A percentile compares a stretch with the other conserved stretches of the same genome.
Conservation (phyloP, 2,888 invertebrate genomes). For the Ornithoptera alexandrae region DNA sequence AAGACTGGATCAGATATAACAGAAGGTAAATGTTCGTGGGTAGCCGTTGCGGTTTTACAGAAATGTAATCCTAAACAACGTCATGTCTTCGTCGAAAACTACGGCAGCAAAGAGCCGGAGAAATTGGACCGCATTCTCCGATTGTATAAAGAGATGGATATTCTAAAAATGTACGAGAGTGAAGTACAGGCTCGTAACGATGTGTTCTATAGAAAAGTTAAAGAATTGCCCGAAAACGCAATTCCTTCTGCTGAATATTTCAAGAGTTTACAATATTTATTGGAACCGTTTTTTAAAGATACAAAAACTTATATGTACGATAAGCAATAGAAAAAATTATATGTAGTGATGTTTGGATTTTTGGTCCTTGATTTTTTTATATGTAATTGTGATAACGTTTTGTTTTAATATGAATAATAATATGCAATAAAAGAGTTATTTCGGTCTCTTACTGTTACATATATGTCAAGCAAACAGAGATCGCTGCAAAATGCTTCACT, state of each 20-base stretch:
- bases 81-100: slow-evolving; percentile 78
- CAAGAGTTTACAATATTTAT: slow-evolving; percentile 2
- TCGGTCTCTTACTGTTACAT: too few species aligned
- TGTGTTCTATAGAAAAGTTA: slow-evolving; percentile 7
- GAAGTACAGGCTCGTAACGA: slow-evolving; percentile 13
- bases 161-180: slow-evolving; percentile 82
- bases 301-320: slow-evolving; percentile 8
- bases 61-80: slow-evolving; percentile 83
- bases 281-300: slow-evolving; percentile 4
- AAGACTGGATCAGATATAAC: slow-evolving; percentile 93
- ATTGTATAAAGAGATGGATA: slow-evolving; percentile 79
- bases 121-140: slow-evolving; percentile 71
- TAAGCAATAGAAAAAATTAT: neutral
- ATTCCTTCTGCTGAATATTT: slow-evolving; percentile 19
- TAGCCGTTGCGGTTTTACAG: slow-evolving; percentile 89
- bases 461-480: too few species aligned
- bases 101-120: slow-evolving; percentile 82
- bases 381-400: too few species aligned
- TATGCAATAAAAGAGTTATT: too few species aligned
- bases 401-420: too few species aligned
- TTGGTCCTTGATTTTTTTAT: too few species aligned
- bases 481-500: too few species aligned
- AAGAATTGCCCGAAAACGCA: slow-evolving; percentile 6
- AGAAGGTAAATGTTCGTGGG: slow-evolving; percentile 96
- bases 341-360: too few species aligned